Conservation (phyloP, 2,113 vertebrate genomes). For the Psittacula cyanocephala region DNA sequence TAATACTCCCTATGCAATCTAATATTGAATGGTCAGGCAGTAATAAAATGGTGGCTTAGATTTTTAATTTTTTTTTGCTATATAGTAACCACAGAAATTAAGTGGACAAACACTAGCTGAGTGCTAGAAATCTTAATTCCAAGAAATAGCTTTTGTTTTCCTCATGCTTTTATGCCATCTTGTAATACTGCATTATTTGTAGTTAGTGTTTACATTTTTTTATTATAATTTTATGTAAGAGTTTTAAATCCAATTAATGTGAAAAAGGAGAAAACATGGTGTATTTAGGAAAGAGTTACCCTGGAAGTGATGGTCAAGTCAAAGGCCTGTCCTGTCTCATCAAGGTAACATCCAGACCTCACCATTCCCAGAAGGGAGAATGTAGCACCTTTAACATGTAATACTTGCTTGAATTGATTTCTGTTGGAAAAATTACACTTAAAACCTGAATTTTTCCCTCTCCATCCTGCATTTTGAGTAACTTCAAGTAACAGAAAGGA, state of each 20-base stretch:
- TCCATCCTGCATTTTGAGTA: neutral
- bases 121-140: neutral
- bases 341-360: neutral
- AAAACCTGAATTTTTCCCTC: neutral
- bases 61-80: accelerated
- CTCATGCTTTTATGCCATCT: accelerated
- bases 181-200: neutral
- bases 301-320: neutral
- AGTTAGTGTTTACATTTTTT: neutral
- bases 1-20: neutral
- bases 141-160: neutral
- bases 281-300: neutral
- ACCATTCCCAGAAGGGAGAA: neutral
- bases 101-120: neutral
- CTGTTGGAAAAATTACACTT: neutral
- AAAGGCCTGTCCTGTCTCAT: neutral
- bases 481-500: neutral
- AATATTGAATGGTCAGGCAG: neutral
- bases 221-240: neutral
- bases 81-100: neutral
- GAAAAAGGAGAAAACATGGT: neutral
- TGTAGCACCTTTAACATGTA: accelerated
- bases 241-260: neutral
- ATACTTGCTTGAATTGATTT: neutral
- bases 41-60: neutral